phyloP scores from a whole-genome alignment of 2,113 vertebrate species.

The Trinectes maculatus region DNA sequence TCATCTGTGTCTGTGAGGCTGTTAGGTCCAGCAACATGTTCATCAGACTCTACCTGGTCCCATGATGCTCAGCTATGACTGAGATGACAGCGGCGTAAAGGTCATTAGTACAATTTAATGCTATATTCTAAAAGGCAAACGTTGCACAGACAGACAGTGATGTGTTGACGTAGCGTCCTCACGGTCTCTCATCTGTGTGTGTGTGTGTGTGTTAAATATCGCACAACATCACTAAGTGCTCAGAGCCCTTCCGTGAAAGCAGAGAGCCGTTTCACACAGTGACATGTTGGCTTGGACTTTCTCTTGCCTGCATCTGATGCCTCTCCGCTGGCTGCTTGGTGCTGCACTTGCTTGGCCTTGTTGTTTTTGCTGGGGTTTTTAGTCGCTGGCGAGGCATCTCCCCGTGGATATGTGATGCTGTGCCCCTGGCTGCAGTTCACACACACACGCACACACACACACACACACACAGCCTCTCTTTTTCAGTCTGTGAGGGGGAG shows the following conservation, averaged over 20 bases:
- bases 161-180: conserved; percentile 4
- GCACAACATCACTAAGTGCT: neutral
- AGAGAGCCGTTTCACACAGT: conserved; percentile 37
- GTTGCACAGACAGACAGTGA: neutral
- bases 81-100: neutral
- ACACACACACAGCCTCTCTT: too few species aligned
- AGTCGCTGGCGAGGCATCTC: conserved; percentile 72
- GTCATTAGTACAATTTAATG: neutral
- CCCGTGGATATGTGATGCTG: conserved; percentile 68
- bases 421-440: conserved; percentile 79
- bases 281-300: conserved; percentile 31
- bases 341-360: conserved; percentile 52
- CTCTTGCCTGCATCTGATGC: conserved; percentile 43
- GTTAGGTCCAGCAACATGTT: neutral
- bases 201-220: conserved; percentile 6
- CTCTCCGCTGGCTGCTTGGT: conserved; percentile 58
- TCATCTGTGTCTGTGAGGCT: conserved; percentile 15
- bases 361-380: conserved; percentile 69
- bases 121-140: neutral
- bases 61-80: conserved; percentile 4
- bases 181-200: neutral
- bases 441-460: too few species aligned
- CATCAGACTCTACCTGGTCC: neutral
- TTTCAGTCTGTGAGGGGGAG: neutral
- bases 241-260: conserved; percentile 31